Evolutionary conservation across 1,140 invertebrate genomes (phyloP), one percentile per base, ranked within the genome.

Genomic region (Lithobius niger): DNA sequence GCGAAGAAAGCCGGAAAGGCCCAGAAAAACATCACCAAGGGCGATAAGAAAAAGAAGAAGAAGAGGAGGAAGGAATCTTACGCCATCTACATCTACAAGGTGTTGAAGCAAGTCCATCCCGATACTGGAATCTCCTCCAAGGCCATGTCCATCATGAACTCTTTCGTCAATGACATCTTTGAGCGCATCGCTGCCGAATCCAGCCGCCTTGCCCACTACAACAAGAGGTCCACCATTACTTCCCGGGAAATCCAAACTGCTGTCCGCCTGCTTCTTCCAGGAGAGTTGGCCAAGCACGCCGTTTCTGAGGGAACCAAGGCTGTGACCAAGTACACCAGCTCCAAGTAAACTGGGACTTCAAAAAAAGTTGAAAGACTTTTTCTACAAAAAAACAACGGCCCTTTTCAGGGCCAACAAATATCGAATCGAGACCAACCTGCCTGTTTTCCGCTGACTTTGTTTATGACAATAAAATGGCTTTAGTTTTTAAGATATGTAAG

Each of bases 81-180:
- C 72, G 75, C 76, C 0, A 79, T 81, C 52, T 84, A 84, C 67
- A 74, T 82, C n/a, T 81, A 80, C 69, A 84, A 83, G 62, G 73
- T 86, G 16, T 62, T 86, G 62, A 81, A 82, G 61, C 79, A 82
- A 65, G 81, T 83, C 69, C 82, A 82, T 65, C 79, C 79, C 1
- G 75, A 80, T 63, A 82, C 78, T 55, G 80, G 81, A 27, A 78
- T 84, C 36, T 82, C 79, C 10, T 71, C 67, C 18, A 76, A 76
- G 59, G 74, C 73, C n/a, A 75, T 75, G 73, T 70, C 67, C 18
- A 76, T 76, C 57, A 75, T 74, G 73, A 76, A 76, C 60, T 70
- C 67, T 18, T 74, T 74, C 62, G 74, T 73, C 16, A 73, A 73
- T 57, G 71, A 72, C 58, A 70, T 72, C 48, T 72, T 74, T 57